phyloP scores from a whole-genome alignment of 2,113 vertebrate genomes.

The Xenotilapia leptura region DNA sequence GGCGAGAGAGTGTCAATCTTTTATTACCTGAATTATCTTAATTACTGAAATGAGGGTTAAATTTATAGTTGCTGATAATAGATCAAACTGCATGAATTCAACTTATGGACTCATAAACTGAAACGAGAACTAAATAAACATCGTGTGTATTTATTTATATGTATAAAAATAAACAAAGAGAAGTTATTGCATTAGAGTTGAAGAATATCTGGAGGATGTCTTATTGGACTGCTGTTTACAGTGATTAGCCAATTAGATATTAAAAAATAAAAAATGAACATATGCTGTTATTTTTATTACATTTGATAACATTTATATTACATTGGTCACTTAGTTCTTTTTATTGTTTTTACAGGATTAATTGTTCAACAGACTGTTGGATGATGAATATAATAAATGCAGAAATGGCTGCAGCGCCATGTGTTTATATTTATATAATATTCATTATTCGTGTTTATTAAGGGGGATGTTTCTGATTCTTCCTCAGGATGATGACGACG shows the following conservation, averaged over 20 bases:
- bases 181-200: neutral
- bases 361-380: neutral
- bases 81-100: neutral
- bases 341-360: neutral
- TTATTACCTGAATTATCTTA: neutral
- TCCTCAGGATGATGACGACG: conserved; percentile 59
- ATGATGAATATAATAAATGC: neutral
- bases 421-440: neutral
- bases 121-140: neutral
- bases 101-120: neutral
- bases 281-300: neutral
- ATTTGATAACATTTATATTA: neutral
- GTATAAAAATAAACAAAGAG: neutral
- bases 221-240: neutral
- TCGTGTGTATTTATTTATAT: neutral
- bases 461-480: neutral
- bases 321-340: neutral
- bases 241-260: neutral
- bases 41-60: neutral
- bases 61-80: neutral
- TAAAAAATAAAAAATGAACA: fast-evolving
- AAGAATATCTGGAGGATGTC: neutral
- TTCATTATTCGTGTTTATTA: neutral
- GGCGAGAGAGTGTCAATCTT: neutral
- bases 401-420: neutral